phyloP scores from a whole-genome alignment of 1,140 invertebrate species.

The Caenorhabditis brenneri region DNA sequence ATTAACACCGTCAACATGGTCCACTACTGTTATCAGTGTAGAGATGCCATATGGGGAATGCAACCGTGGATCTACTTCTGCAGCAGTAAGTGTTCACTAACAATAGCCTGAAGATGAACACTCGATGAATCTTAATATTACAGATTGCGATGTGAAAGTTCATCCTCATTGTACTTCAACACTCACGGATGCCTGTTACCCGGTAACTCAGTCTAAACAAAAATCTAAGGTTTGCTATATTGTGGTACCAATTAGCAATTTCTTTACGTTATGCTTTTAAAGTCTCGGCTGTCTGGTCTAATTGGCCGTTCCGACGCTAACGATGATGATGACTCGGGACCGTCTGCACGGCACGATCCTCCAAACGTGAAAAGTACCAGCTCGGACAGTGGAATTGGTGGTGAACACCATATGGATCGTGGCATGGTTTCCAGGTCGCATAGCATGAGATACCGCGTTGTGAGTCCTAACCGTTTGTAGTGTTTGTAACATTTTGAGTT shows the following conservation, averaged over 20 bases:
- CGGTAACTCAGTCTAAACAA: slow-evolving; percentile 55
- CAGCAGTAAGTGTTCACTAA: slow-evolving; percentile 57
- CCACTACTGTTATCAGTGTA: slow-evolving; percentile 89
- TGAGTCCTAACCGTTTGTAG: neutral
- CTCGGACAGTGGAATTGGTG: slow-evolving; percentile 65
- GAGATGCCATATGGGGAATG: slow-evolving; percentile 88
- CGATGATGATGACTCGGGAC: slow-evolving; percentile 38
- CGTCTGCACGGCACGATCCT: slow-evolving; percentile 3
- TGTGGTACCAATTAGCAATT: neutral
- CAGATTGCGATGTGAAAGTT: slow-evolving; percentile 76
- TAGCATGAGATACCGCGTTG: slow-evolving; percentile 54
- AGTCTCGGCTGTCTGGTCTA: slow-evolving; percentile 43
- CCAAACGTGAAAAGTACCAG: slow-evolving; percentile 58
- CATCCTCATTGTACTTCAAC: slow-evolving; percentile 68
- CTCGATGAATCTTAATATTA: slow-evolving; percentile 49
- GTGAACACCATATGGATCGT: slow-evolving; percentile 53
- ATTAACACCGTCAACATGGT: slow-evolving; percentile 86
- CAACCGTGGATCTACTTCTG: slow-evolving; percentile 72
- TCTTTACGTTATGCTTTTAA: neutral
- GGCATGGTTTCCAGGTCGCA: slow-evolving; percentile 58
- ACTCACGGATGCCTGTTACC: slow-evolving; percentile 67
- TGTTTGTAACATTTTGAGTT: neutral
- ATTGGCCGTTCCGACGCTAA: slow-evolving; percentile 45
- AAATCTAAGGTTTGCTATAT: slow-evolving; percentile 39
- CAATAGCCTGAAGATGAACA: too few species aligned